Evolutionary conservation across 2,113 vertebrate species (phyloP), one percentile per base, ranked within the genome.

Genomic region (Rhinopithecus roxellana): DNA sequence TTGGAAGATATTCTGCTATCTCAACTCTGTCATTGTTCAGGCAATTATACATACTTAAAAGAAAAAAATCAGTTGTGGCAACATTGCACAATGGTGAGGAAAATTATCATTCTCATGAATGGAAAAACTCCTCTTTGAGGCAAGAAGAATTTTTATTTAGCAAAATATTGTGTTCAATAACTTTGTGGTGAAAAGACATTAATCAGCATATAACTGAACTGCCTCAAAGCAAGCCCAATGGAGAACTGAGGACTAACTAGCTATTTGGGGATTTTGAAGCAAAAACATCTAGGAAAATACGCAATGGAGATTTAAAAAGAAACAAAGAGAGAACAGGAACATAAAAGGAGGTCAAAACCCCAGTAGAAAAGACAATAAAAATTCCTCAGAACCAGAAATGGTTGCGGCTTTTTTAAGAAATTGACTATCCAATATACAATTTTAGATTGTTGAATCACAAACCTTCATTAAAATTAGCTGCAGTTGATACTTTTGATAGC

Each of bases 71-170:
- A 78, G 17, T 50, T 69, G 20, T 87, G 22, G 6, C 69, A 69
- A 70, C 40, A 40, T 69, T 61, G 10, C 77, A 70, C 22, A 61
- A 52, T 77, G 27, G n/a, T 27, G 40, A 93, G 38, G 22, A 79
- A 89, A 52, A 93, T 61, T 40, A 50, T 30, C 61, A 50, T 75
- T 32, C 48, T n/a, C 40, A 45, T 48, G 27, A 77, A 6, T n/a
- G 61, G 13, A 23, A 88, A 78, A 95, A 91, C 89, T 92, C 8
- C 50, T 89, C 23, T 84, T 57, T n/a, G 22, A 83, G 8, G 10
- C 23, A n/a, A 81, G 23, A 95, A 80, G 22, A 78, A n/a, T 35
- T 97, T 77, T 61, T 87, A 35, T 72, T 88, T 87, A 88, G 50
- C 57, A 88, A 93, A 83, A 75, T n/a, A 61, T 22, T 13, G 50